phyloP scores from a whole-genome alignment of 1,140 invertebrate species.

The Panagrolaimus sp. region DNA sequence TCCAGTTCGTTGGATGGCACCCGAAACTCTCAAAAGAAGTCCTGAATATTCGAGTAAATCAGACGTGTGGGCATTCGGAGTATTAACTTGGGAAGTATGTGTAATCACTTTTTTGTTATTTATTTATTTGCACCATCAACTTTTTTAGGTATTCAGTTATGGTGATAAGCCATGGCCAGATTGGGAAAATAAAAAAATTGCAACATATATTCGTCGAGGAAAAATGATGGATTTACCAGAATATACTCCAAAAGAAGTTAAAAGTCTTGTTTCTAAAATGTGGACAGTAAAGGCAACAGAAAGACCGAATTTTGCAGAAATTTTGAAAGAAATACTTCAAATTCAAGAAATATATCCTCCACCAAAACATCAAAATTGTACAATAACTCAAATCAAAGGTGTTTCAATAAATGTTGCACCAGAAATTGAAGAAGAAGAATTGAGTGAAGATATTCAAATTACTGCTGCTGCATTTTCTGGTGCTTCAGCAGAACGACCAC shows the following conservation, averaged over 20 bases:
- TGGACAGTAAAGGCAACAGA: background rate
- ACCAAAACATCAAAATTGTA: background rate
- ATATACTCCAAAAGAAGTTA: constrained; percentile 11
- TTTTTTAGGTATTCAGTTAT: constrained; percentile 58
- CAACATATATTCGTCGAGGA: constrained; percentile 12
- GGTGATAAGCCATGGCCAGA: constrained; percentile 39
- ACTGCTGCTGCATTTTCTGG: background rate
- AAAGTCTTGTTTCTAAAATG: background rate
- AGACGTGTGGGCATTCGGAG: constrained; percentile 70
- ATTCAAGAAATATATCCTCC: background rate
- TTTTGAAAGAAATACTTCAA: background rate
- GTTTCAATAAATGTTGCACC: background rate
- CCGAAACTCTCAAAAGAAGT: constrained; percentile 80
- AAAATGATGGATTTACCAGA: constrained; percentile 14
- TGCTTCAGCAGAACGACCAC: background rate
- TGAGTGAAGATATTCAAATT: constrained; percentile 13
- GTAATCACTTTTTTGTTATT: constrained; percentile 73
- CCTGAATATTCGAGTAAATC: constrained; percentile 85
- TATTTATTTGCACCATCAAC: background rate
- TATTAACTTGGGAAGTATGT: constrained; percentile 80
- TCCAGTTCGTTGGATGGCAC: constrained; percentile 72
- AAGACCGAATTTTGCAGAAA: background rate
- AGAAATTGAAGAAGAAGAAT: background rate
- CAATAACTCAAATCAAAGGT: background rate
- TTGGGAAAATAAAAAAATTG: constrained; percentile 13